These are phyloP conservation scores for Taphrorychus bicolor DNA, from an alignment of 2,888 invertebrate species.

Conservation along the genomic window DNA sequence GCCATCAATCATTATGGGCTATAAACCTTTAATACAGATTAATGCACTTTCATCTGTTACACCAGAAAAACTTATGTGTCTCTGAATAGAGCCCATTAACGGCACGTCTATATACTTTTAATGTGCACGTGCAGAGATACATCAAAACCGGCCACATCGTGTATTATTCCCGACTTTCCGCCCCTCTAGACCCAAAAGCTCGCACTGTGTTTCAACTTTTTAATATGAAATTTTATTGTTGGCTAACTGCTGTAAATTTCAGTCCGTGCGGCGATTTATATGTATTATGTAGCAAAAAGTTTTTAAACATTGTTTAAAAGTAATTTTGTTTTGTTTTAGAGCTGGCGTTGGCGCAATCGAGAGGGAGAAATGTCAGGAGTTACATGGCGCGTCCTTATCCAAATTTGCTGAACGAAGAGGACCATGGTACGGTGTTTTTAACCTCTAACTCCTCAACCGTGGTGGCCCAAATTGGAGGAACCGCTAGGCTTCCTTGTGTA, in stretches of 20 bases:
- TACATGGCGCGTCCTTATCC: constrained; percentile 19
- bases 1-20: background rate
- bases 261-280: background rate
- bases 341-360: background rate
- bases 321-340: background rate
- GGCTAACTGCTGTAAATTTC: background rate
- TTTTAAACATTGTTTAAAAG: too few relatives aligned
- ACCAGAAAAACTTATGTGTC: background rate
- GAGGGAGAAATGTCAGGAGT: constrained; percentile 12
- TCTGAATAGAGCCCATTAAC: background rate
- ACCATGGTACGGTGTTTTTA: constrained; percentile 54
- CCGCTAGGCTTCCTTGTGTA: constrained; percentile 62
- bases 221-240: background rate
- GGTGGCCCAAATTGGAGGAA: constrained; percentile 62
- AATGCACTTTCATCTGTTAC: background rate
- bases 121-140: constrained; percentile 1
- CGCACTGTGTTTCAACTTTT: background rate
- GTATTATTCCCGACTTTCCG: background rate
- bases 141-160: background rate
- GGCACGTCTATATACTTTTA: background rate
- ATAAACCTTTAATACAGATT: background rate
- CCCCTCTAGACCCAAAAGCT: background rate
- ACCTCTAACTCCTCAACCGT: constrained; percentile 63
- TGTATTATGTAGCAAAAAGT: background rate
- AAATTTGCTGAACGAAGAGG: constrained; percentile 38